These are phyloP conservation scores for Bradynema listronoti DNA, from an alignment of 1,140 invertebrate species.

Conservation along the genomic window DNA sequence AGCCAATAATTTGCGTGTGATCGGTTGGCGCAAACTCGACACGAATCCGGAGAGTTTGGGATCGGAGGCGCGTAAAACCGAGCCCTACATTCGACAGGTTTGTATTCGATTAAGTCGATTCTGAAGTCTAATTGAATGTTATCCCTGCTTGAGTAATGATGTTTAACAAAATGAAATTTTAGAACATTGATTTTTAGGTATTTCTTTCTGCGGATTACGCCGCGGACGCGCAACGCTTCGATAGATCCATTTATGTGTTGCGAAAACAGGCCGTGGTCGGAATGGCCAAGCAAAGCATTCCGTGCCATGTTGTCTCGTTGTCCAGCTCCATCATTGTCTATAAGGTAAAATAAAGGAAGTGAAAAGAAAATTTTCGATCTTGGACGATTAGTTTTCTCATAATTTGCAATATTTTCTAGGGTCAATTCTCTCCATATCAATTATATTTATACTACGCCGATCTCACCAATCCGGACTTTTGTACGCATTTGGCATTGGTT, in stretches of 20 bases:
- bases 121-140: not conserved
- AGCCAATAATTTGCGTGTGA: slow-evolving; percentile 68
- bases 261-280: slow-evolving; percentile 84
- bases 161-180: not conserved
- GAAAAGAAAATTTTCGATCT: not conserved
- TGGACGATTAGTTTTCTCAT: not conserved
- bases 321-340: slow-evolving; percentile 84
- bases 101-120: not conserved
- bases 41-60: slow-evolving; percentile 78
- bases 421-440: slow-evolving; percentile 88
- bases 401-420: slow-evolving; percentile 60
- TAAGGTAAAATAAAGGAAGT: slow-evolving; percentile 64
- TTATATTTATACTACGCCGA: slow-evolving; percentile 78
- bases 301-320: slow-evolving; percentile 93
- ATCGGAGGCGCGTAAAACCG: slow-evolving; percentile 78
- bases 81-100: slow-evolving; percentile 84
- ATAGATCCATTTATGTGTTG: slow-evolving; percentile 76
- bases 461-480: slow-evolving; percentile 71
- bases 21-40: slow-evolving; percentile 81
- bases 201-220: slow-evolving; percentile 65
- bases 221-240: slow-evolving; percentile 64
- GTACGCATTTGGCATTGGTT: slow-evolving; percentile 87
- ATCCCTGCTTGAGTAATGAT: not conserved
- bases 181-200: slow-evolving; percentile 60
- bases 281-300: slow-evolving; percentile 70